Evolutionary conservation across 64 coral and sea anemone species (phyloP), one percentile per base, ranked within the genome.

Genomic region (Hydrozoanthus tunicans): DNA sequence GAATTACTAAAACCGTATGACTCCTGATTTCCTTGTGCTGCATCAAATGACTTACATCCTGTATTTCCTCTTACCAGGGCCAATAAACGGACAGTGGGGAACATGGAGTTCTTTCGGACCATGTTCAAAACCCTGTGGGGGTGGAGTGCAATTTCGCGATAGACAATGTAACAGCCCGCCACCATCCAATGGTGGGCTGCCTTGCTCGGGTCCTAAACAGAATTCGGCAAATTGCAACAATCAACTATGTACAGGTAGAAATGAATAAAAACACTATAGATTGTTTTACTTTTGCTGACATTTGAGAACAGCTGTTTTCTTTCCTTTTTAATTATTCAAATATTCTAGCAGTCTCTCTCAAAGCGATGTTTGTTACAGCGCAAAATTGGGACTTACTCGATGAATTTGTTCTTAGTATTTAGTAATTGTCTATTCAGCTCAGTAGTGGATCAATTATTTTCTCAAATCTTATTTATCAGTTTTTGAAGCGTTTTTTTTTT

Each of bases 171-270:
- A 79, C 53, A 79, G n/a, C 14, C 77, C 77, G 23, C 77, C 77
- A 58, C 77, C 77, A 52, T 56, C 53, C 53, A 5, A 1, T 17
- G 4, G 77, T 56, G 77, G 77, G 1, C 57, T 58, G 5, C 77
- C 77, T 5, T 79, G 77, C n/a, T 58, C 23, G 11, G 77, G 77
- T 4, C 54, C 52, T 57, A 17, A 55, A 58, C 77, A 54, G 14
- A 15, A 79, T 12, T n/a, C 53, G 20, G 77, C 7, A 79, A 3
- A 8, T 3, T 79, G 77, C 15, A 58, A 55, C 4, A 58, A 15
- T 79, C 52, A 55, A 79, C 77, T 52, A 23, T 79, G 77, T 55
- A 58, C 52, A 6, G 43, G 77, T 79, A 79, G 43, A 54, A 76
- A 25, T 6, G 5, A 4, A 5, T 66, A 13, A 66, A 1, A 66